Percentiles rank a stretch among this genome's conserved stretches.
Conservation (phyloP, 2,797 vertebrate genomes). For the Perodicticus potto region DNA sequence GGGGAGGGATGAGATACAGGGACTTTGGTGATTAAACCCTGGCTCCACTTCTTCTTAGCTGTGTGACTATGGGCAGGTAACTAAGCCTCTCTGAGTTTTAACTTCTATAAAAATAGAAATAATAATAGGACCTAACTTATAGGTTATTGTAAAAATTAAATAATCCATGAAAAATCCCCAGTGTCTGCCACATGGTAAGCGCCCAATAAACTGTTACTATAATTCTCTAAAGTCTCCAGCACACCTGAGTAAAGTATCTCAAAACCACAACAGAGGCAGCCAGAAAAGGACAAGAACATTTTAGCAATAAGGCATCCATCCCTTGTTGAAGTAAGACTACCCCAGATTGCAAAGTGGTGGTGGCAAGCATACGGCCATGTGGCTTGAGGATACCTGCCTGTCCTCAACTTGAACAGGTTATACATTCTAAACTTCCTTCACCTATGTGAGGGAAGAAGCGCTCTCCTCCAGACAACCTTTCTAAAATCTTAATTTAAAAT, state of each 20-base stretch:
- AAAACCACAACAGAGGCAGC: not conserved
- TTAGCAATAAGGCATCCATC: not conserved
- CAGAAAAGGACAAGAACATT: not conserved
- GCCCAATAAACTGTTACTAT: not conserved
- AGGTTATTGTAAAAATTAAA: slow-evolving; percentile 11
- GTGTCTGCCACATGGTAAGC: not conserved
- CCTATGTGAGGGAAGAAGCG: not conserved
- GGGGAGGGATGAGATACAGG: not conserved
- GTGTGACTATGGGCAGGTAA: not conserved
- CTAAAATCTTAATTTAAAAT: not conserved
- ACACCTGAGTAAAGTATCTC: not conserved
- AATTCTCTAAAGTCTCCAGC: not conserved
- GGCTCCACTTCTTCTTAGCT: not conserved
- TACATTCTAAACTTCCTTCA: not conserved
- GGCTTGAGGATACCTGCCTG: not conserved
- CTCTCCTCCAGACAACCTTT: not conserved
- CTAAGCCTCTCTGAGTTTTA: not conserved
- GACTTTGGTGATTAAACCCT: not conserved
- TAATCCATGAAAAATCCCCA: not conserved
- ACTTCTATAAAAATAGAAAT: not conserved
- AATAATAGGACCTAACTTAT: not conserved
- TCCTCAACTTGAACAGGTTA: not conserved
- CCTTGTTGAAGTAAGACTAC: not conserved
- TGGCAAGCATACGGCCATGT: too few species aligned
- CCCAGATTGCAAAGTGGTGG: not conserved